These are phyloP conservation scores for Eupithecia centaureata DNA, from an alignment of 2,888 invertebrate genomes.

Conservation along the genomic window DNA sequence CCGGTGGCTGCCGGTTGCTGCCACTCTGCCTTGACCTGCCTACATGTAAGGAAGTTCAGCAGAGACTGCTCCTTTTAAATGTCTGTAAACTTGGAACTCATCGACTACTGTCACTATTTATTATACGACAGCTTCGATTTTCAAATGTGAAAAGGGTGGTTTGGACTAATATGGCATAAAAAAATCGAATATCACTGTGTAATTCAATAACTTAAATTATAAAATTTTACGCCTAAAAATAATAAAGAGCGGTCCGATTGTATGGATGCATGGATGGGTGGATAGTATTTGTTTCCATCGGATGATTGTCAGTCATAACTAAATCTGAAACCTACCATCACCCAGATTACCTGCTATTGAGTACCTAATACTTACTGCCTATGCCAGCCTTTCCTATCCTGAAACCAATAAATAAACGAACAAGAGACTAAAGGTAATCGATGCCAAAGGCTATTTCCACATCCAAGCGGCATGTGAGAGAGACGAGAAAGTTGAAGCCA, in stretches of 20 bases:
- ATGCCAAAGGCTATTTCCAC: neutral
- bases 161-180: no score
- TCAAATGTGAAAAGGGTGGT: neutral
- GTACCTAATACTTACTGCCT: no score
- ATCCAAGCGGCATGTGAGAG: no score
- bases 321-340: neutral
- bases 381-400: no score
- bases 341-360: no score
- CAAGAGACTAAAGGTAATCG: neutral
- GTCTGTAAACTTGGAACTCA: neutral
- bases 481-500: no score
- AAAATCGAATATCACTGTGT: no score
- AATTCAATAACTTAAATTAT: no score
- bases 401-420: neutral
- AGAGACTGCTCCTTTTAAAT: neutral
- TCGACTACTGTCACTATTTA: neutral
- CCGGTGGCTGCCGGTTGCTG: neutral
- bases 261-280: neutral
- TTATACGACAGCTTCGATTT: neutral
- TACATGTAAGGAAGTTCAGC: neutral
- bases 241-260: neutral
- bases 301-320: neutral
- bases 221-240: no score
- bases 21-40: neutral
- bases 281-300: neutral